Conservation (phyloP, 92 coral and sea anemone species). For the Parazoanthus atlanticus region DNA sequence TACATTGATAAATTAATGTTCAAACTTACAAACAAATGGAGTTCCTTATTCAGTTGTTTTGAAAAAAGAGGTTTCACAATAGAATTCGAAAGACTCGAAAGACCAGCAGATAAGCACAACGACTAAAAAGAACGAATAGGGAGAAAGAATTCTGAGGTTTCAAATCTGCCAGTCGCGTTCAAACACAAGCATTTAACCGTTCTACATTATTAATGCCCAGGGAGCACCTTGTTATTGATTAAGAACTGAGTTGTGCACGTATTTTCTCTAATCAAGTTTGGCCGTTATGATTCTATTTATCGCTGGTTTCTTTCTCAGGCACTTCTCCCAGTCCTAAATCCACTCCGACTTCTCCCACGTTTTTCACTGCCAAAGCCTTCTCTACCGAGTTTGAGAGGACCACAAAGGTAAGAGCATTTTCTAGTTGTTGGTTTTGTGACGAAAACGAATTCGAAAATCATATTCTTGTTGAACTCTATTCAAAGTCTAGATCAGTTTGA, state of each 20-base stretch:
- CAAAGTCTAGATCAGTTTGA: not conserved
- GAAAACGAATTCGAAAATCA: too few species aligned
- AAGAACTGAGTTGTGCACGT: not conserved
- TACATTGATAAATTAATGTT: not conserved
- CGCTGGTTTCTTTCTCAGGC: not conserved
- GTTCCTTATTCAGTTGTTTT: not conserved
- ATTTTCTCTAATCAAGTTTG: not conserved
- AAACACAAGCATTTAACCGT: not conserved
- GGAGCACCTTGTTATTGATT: not conserved
- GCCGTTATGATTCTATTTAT: not conserved
- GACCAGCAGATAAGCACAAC: not conserved
- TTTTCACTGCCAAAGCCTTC: conserved; percentile 7
- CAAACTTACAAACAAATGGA: too few species aligned
- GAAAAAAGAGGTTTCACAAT: not conserved
- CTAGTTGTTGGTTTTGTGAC: not conserved
- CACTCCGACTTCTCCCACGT: conserved; percentile 18
- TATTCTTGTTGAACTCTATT: not conserved
- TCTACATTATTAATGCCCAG: not conserved
- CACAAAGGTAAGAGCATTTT: conserved; percentile 1
- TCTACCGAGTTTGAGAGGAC: not conserved
- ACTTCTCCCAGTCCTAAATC: conserved; percentile 12
- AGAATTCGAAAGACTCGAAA: too few species aligned
- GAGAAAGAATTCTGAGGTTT: not conserved
- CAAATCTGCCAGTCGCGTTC: not conserved
- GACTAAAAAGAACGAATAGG: not conserved